Percentiles rank a stretch among this genome's conserved stretches.
Evolutionary conservation across 2,113 vertebrate species (phyloP).

Genomic region (Puffinus mauretanicus): DNA sequence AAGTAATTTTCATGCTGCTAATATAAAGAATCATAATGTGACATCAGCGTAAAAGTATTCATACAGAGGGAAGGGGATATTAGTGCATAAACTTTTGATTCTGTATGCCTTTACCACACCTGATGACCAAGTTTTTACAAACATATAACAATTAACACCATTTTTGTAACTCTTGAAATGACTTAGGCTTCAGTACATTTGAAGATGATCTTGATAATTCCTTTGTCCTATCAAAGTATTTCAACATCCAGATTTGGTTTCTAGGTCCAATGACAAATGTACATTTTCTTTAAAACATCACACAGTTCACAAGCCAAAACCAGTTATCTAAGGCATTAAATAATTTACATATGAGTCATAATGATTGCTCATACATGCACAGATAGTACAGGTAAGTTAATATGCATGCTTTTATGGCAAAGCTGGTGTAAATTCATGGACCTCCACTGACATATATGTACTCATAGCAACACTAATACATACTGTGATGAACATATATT

Average conservation of each 20-base stretch:
- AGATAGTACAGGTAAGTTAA: background rate
- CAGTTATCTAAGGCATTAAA: background rate
- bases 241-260: background rate
- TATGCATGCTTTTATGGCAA: background rate
- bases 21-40: background rate
- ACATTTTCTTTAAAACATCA: background rate
- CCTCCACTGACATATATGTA: background rate
- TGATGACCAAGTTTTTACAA: background rate
- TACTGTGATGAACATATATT: background rate
- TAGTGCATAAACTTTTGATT: background rate
- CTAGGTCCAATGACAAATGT: background rate
- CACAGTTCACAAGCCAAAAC: background rate
- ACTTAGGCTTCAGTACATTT: background rate
- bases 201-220: background rate
- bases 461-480: background rate
- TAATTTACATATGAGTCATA: background rate
- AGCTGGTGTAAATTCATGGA: background rate
- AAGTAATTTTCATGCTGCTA: background rate
- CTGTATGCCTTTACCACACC: background rate
- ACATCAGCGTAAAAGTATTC: background rate
- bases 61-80: background rate
- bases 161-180: background rate
- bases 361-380: background rate
- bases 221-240: background rate
- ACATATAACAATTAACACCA: background rate